Conservation (phyloP, 2,888 invertebrate species). For the Frankliniella fusca region DNA sequence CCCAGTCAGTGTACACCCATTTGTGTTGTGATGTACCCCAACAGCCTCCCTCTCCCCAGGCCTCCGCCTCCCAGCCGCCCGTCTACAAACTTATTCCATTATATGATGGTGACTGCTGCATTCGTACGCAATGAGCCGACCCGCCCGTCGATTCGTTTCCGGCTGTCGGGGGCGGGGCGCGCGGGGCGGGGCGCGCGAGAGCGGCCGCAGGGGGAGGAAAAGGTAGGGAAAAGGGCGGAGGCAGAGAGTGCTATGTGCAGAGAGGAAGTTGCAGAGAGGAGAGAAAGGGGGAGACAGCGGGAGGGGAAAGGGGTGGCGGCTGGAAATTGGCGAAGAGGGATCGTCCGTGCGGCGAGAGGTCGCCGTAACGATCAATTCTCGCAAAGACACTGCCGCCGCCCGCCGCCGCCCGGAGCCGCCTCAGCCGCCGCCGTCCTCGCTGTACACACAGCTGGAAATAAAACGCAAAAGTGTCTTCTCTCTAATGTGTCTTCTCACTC, state of each 20-base stretch:
- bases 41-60: background rate
- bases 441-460: no score
- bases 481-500: background rate
- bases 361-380: constrained; percentile 10
- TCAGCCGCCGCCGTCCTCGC: background rate
- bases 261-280: background rate
- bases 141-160: background rate
- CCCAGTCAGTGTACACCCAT: no score
- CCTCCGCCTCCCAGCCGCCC: background rate
- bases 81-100: constrained; percentile 16
- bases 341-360: background rate
- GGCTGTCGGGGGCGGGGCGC: background rate
- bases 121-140: constrained; percentile 16
- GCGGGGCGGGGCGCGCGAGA: background rate
- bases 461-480: no score
- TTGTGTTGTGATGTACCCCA: no score
- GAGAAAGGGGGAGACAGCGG: background rate
- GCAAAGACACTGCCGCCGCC: background rate
- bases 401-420: no score
- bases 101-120: constrained; percentile 16
- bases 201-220: background rate
- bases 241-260: no score
- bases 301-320: background rate
- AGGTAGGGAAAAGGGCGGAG: background rate
- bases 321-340: background rate